Conservation (phyloP, 2,888 invertebrate genomes). For the Papilio protenor region DNA sequence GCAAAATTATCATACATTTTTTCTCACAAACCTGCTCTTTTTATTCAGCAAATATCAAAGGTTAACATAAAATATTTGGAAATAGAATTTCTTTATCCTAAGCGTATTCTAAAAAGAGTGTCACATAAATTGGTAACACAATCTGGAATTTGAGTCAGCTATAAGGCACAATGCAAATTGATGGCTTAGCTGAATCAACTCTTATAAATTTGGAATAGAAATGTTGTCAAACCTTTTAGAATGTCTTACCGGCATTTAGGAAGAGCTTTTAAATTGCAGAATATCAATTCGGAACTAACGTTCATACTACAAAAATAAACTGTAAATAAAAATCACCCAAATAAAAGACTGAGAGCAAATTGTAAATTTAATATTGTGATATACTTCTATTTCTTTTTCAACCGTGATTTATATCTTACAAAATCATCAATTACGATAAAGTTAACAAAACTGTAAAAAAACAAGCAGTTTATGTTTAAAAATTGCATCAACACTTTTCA, state of each 20-base stretch:
- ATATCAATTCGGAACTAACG: background rate
- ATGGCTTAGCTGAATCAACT: conserved; percentile 51
- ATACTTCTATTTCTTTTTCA: no score
- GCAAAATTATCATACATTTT: conserved; percentile 45
- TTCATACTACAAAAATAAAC: no score
- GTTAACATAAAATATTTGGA: conserved; percentile 31
- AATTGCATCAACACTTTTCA: background rate
- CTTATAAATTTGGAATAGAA: conserved; percentile 12
- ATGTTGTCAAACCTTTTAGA: conserved; percentile 22
- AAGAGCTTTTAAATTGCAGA: background rate
- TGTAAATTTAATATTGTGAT: no score
- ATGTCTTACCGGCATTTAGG: conserved; percentile 6
- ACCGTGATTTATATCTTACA: no score
- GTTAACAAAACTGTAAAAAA: background rate
- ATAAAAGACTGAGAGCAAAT: no score
- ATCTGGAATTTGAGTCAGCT: conserved; percentile 52
- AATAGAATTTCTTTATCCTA: conserved; percentile 47
- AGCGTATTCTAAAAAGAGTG: conserved; percentile 44
- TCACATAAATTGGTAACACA: conserved; percentile 57
- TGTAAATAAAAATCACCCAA: no score
- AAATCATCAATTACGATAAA: background rate
- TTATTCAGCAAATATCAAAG: conserved; percentile 14
- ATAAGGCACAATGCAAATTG: conserved; percentile 58
- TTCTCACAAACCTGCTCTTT: conserved; percentile 35
- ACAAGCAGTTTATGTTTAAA: background rate